Percentiles rank a stretch among this genome's conserved stretches.
phyloP scores from a whole-genome alignment of 2,888 invertebrate genomes.

The Temnothorax rugatulus region DNA sequence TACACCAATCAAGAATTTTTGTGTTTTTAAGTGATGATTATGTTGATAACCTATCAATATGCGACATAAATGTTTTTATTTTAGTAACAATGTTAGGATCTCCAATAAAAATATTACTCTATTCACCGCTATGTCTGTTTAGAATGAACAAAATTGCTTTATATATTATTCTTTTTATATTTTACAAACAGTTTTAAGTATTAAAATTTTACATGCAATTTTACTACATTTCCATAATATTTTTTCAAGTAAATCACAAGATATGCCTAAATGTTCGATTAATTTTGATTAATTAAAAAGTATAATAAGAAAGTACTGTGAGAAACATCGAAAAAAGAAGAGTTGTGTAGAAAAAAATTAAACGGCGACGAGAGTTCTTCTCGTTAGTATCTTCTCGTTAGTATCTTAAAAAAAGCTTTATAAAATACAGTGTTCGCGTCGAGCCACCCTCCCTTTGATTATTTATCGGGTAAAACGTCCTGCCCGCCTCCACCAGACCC shows the following conservation, averaged over 20 bases:
- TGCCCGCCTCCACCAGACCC: slow-evolving; percentile 32
- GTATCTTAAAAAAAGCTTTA: slow-evolving; percentile 6
- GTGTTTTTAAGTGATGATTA: not conserved
- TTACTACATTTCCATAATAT: not conserved
- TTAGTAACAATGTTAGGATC: not conserved
- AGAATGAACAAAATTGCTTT: not conserved
- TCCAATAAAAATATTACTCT: not conserved
- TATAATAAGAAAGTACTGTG: not conserved
- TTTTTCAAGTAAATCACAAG: not conserved
- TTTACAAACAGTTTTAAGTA: not conserved
- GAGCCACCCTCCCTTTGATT: slow-evolving; percentile 52
- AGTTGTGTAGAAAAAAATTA: not conserved
- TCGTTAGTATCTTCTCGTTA: not conserved
- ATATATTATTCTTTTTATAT: not conserved
- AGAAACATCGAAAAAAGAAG: not conserved
- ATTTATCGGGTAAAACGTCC: slow-evolving; percentile 55
- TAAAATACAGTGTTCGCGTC: not conserved
- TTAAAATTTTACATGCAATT: slow-evolving; percentile 5
- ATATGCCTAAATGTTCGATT: not conserved
- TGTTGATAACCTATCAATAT: not conserved
- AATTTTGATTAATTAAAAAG: not conserved
- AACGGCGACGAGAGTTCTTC: not conserved
- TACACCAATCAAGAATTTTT: not conserved
- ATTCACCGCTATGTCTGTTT: not conserved
- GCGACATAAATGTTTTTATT: not conserved